A percentile compares a stretch with the other conserved stretches of the same genome.
Conservation (phyloP, 1,140 invertebrate genomes). For the Bursaphelenchus mucronatus region DNA sequence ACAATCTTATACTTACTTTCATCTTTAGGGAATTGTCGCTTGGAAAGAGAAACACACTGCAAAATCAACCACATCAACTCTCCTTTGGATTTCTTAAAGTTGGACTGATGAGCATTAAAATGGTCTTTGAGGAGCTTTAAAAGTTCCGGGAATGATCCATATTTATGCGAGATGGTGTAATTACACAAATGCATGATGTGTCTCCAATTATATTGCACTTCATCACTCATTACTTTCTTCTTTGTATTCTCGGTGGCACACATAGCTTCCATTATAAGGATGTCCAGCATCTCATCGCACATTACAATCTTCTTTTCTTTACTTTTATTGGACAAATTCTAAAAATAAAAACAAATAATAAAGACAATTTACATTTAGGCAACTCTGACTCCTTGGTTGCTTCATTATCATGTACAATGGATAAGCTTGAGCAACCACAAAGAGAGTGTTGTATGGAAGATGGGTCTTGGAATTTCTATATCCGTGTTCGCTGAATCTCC, state of each 20-base stretch:
- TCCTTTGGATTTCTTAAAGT: slow-evolving; percentile 14
- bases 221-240: slow-evolving; percentile 23
- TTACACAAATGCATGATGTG: slow-evolving; percentile 41
- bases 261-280: slow-evolving; percentile 49
- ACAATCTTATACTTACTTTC: neutral
- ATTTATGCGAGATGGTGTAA: slow-evolving; percentile 31
- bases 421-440: slow-evolving; percentile 37
- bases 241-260: slow-evolving; percentile 42
- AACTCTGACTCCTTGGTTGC: slow-evolving; percentile 40
- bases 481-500: slow-evolving; percentile 26
- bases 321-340: slow-evolving; percentile 6
- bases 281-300: slow-evolving; percentile 41
- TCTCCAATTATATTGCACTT: slow-evolving; percentile 47
- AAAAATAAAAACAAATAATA: neutral
- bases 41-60: slow-evolving; percentile 38
- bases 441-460: slow-evolving; percentile 30
- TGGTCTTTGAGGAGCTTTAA: slow-evolving; percentile 32
- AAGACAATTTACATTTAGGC: slow-evolving; percentile 31
- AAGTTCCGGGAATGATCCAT: slow-evolving; percentile 27
- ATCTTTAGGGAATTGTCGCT: slow-evolving; percentile 11
- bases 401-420: slow-evolving; percentile 46
- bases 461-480: slow-evolving; percentile 42
- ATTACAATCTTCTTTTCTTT: slow-evolving; percentile 21
- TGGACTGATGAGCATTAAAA: slow-evolving; percentile 7
- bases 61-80: slow-evolving; percentile 44